phyloP scores from a whole-genome alignment of 2,797 vertebrate species.

The Caiman crocodilus region DNA sequence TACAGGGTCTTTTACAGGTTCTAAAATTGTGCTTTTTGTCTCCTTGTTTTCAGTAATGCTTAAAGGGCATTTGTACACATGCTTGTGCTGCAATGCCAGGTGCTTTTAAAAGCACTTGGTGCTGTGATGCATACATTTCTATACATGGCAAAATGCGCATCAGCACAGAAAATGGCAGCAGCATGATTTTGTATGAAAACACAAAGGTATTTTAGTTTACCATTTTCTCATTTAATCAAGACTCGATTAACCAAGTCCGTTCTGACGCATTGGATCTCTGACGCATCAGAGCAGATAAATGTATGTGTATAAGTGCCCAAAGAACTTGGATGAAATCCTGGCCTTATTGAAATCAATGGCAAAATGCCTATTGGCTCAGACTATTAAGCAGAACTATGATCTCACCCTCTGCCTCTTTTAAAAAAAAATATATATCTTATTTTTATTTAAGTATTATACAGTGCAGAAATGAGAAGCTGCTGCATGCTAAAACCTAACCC shows the following conservation, averaged over 20 bases:
- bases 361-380: background rate
- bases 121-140: too few species aligned
- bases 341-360: background rate
- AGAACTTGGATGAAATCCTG: constrained; percentile 3
- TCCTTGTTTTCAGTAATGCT: constrained; percentile 27
- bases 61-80: background rate
- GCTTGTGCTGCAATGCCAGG: too few species aligned
- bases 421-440: background rate
- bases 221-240: too few species aligned
- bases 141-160: too few species aligned
- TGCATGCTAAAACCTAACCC: background rate
- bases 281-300: too few species aligned
- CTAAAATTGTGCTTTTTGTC: constrained; percentile 36
- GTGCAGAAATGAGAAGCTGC: background rate
- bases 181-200: too few species aligned
- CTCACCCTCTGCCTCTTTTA: background rate
- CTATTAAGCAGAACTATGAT: background rate
- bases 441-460: background rate
- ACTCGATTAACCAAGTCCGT: too few species aligned
- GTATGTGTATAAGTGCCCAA: too few species aligned
- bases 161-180: too few species aligned
- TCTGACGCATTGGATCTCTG: too few species aligned
- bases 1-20: background rate
- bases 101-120: too few species aligned
- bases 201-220: too few species aligned